A percentile compares a stretch with the other conserved stretches of the same genome.
phyloP scores from a whole-genome alignment of 2,797 vertebrate genomes.

The Hypotaenidia philippensis region DNA sequence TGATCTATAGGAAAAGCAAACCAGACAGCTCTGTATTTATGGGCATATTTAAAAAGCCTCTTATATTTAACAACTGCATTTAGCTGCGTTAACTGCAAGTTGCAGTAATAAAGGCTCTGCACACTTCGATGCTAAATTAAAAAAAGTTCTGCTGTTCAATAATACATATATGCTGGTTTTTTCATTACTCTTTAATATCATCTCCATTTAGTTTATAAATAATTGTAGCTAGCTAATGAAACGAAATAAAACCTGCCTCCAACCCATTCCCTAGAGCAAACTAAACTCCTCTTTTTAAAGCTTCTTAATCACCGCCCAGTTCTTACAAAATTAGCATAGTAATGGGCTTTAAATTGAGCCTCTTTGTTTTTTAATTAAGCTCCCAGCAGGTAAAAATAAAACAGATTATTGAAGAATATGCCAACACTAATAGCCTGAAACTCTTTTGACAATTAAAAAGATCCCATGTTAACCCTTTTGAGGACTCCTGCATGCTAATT shows the following conservation, averaged over 20 bases:
- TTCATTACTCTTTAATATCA: constrained; percentile 83
- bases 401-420: constrained; percentile 97
- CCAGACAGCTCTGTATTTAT: constrained; percentile 70
- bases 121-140: constrained; percentile 79
- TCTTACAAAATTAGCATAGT: constrained; percentile 99
- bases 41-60: constrained; percentile 59
- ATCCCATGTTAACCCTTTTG: constrained; percentile 82
- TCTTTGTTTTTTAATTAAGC: constrained; percentile 99
- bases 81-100: constrained; percentile 77
- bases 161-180: constrained; percentile 77
- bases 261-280: constrained; percentile 89
- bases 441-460: constrained; percentile 87
- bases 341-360: constrained; percentile 99
- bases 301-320: constrained; percentile 98
- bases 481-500: constrained; percentile 58
- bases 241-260: constrained; percentile 93
- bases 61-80: constrained; percentile 81
- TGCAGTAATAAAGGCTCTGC: constrained; percentile 66
- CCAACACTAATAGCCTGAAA: constrained; percentile 86
- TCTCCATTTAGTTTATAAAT: constrained; percentile 94
- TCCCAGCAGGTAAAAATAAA: constrained; percentile 99
- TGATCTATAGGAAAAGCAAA: constrained; percentile 70
- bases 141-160: constrained; percentile 80
- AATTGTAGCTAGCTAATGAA: constrained; percentile 94
- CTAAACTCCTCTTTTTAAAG: constrained; percentile 92